Conservation (phyloP, 2,797 vertebrate species). For the Podarcis siculus region DNA sequence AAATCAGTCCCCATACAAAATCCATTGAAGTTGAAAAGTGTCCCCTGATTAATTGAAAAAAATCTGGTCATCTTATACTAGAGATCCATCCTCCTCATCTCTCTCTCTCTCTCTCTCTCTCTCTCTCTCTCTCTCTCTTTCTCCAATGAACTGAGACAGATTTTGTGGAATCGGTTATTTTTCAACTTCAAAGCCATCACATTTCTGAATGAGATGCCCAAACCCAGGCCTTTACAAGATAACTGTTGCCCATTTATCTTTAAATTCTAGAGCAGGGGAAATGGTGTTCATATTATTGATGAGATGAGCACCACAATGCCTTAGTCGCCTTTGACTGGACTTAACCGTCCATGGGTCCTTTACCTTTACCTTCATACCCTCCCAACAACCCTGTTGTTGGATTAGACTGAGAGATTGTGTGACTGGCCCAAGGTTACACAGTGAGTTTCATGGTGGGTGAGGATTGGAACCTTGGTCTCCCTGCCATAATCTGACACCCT, state of each 20-base stretch:
- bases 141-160: too few species aligned
- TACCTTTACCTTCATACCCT: not conserved
- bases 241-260: not conserved
- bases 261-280: slow-evolving; percentile 9
- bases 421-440: not conserved
- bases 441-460: not conserved
- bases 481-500: not conserved
- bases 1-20: too few species aligned
- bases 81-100: too few species aligned
- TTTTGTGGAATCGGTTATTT: not conserved
- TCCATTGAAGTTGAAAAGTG: too few species aligned
- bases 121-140: too few species aligned
- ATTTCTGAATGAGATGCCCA: not conserved
- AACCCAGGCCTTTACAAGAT: not conserved
- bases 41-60: too few species aligned
- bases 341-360: not conserved
- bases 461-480: not conserved
- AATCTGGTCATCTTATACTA: too few species aligned
- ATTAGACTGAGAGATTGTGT: not conserved
- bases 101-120: too few species aligned
- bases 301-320: too few species aligned
- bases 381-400: not conserved
- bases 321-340: too few species aligned
- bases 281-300: not conserved
- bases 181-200: not conserved